These are phyloP conservation scores for Nephrocerus scutellatus DNA, from an alignment of 2,888 invertebrate species.

Conservation along the genomic window DNA sequence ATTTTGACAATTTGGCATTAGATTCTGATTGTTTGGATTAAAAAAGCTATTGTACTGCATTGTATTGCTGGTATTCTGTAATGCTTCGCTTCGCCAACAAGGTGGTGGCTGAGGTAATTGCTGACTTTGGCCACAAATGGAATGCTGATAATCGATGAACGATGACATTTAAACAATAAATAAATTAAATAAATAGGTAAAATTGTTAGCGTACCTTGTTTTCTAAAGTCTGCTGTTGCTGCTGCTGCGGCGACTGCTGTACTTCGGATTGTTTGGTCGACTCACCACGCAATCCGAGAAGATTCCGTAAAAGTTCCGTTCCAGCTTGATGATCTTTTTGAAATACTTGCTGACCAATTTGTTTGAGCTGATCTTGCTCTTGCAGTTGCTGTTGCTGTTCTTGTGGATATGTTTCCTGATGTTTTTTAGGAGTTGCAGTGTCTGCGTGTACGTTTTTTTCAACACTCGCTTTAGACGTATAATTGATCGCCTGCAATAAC, in stretches of 20 bases:
- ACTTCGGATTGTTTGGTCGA: background rate
- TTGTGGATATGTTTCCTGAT: constrained; percentile 12
- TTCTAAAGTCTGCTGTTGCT: background rate
- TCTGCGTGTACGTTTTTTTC: background rate
- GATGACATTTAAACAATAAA: background rate
- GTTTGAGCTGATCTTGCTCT: constrained; percentile 1
- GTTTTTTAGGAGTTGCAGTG: constrained; percentile 6
- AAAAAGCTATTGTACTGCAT: background rate
- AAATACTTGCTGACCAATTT: constrained; percentile 1
- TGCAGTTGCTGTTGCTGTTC: constrained; percentile 15
- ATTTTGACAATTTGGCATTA: no score
- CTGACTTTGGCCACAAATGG: no score
- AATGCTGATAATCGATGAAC: background rate
- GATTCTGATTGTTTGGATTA: no score
- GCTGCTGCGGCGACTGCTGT: constrained; percentile 3
- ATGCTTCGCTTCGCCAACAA: constrained; percentile 30
- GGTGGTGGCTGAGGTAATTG: constrained; percentile 34
- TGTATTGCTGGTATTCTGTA: constrained; percentile 10
- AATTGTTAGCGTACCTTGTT: background rate
- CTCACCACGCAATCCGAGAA: constrained; percentile 28
- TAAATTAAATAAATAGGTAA: background rate
- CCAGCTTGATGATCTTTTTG: constrained; percentile 20
- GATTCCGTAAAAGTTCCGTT: constrained; percentile 26
- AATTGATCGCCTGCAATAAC: background rate
- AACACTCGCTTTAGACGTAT: background rate